These are phyloP conservation scores for Cryptocheilus praepositus DNA, from an alignment of 2,888 invertebrate species.

Conservation along the genomic window DNA sequence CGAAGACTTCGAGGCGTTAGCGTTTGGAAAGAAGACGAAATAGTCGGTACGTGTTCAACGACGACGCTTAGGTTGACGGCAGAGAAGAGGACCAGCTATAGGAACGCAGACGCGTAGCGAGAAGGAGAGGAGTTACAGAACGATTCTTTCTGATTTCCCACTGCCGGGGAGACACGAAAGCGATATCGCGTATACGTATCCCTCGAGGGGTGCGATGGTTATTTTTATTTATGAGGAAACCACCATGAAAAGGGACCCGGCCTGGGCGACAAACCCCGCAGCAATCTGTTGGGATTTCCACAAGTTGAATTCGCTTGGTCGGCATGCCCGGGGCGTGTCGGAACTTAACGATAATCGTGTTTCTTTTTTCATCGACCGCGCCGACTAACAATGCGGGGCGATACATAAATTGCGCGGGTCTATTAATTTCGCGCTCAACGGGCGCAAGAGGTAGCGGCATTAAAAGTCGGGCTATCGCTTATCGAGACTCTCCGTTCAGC, in stretches of 20 bases:
- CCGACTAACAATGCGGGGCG: slow-evolving; percentile 1
- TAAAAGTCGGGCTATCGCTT: neutral
- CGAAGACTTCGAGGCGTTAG: slow-evolving; percentile 2
- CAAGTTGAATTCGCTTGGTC: slow-evolving; percentile 70
- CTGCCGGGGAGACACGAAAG: slow-evolving; percentile 54
- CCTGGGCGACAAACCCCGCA: slow-evolving; percentile 58
- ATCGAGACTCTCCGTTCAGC: slow-evolving; percentile 12
- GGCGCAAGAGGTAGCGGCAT: neutral
- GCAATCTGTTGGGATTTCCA: slow-evolving; percentile 72
- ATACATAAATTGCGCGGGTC: slow-evolving; percentile 22
- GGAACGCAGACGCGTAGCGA: slow-evolving; percentile 12
- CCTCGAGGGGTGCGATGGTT: slow-evolving; percentile 67
- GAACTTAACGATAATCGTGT: slow-evolving; percentile 60
- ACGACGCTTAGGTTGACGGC: slow-evolving; percentile 2
- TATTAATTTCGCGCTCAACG: slow-evolving; percentile 27
- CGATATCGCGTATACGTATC: slow-evolving; percentile 69
- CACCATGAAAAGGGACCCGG: slow-evolving; percentile 71
- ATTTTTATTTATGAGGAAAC: slow-evolving; percentile 75
- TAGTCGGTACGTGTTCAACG: slow-evolving; percentile 6
- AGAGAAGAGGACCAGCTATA: neutral
- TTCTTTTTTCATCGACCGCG: slow-evolving; percentile 44
- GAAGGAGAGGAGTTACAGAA: slow-evolving; percentile 49
- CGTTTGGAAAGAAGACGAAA: neutral
- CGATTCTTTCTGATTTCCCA: slow-evolving; percentile 67
- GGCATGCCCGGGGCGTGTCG: slow-evolving; percentile 59